Evolutionary conservation across 2,113 vertebrate species (phyloP).

Genomic region (Smithornis capensis): DNA sequence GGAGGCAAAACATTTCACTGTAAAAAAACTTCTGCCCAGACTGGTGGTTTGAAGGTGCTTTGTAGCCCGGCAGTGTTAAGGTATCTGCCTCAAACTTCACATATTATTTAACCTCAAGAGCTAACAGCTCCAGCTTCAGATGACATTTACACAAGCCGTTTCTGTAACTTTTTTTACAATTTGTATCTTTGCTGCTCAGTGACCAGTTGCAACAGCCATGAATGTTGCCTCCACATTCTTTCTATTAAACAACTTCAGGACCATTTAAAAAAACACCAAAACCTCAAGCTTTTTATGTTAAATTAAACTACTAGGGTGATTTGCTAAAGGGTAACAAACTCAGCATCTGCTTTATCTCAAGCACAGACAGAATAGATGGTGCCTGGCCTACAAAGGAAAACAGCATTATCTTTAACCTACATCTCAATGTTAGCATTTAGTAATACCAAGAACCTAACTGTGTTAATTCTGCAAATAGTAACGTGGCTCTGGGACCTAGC

Average conservation of each 20-base stretch:
- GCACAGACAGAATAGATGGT: background rate
- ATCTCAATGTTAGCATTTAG: conserved; percentile 16
- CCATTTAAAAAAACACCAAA: rapidly evolving
- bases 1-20: background rate
- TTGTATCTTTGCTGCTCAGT: background rate
- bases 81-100: background rate
- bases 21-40: background rate
- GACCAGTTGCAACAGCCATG: background rate
- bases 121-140: background rate
- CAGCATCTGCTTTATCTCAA: background rate
- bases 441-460: background rate
- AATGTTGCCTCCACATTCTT: background rate
- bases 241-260: background rate
- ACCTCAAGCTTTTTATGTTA: background rate
- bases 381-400: conserved; percentile 15
- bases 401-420: conserved; percentile 41
- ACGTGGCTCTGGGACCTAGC: background rate
- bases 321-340: conserved; percentile 26
- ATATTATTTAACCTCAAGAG: background rate
- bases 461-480: conserved; percentile 27
- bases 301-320: background rate
- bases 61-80: background rate
- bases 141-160: background rate
- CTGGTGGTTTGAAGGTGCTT: background rate
- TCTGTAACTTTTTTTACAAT: background rate